Base-by-base conservation (phyloP, 2,888 invertebrate genomes). In the Asteroscopus sphinx region DNA sequence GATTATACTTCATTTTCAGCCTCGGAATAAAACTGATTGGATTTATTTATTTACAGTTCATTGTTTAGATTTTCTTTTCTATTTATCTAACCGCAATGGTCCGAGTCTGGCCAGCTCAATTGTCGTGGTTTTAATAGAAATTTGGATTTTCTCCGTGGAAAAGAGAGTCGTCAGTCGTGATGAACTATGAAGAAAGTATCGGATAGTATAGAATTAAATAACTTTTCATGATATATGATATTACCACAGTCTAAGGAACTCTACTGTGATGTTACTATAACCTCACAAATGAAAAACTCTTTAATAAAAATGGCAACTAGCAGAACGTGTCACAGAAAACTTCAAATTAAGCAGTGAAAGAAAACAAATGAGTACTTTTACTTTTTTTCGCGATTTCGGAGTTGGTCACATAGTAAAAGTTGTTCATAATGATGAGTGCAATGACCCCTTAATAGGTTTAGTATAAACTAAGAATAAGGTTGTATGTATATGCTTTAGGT, bases 141-240 rank as follows among this genome's bases (percentile, higher is more conserved):
- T 69, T 70, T 56, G 21, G 33, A 57, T 67, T 21, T 73, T 67
- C 70, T 45, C 70, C 39, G 51, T 49, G 52, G 33, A 55, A 57
- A 52, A 51, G 33, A 59, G 46, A 67, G 35, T 60, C 42, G 49
- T 59, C 26, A 70, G 70, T 70, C 74, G 67, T 73, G 57, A 47
- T 44, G 17, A 52, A 45, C 57, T 58, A 55, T 62, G 52, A 56
- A 47, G 65, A 72, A 55, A 59, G 64, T 47, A 11, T 25, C 47
- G 28, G 35, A 49, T 47, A 17, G n/a, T n/a, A 16, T 32, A 41
- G 45, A 54, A 45, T 32, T 33, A 16, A n/a, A 12, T 25, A 25
- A n/a, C 8, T 21, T n/a, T n/a, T n/a, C n/a, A n/a, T n/a, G n/a
- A n/a, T n/a, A n/a, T n/a, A n/a, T n/a, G n/a, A n/a, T n/a, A n/a